These are phyloP conservation scores for Phthorimaea operculella DNA, from an alignment of 1,140 invertebrate species.

Conservation along the genomic window DNA sequence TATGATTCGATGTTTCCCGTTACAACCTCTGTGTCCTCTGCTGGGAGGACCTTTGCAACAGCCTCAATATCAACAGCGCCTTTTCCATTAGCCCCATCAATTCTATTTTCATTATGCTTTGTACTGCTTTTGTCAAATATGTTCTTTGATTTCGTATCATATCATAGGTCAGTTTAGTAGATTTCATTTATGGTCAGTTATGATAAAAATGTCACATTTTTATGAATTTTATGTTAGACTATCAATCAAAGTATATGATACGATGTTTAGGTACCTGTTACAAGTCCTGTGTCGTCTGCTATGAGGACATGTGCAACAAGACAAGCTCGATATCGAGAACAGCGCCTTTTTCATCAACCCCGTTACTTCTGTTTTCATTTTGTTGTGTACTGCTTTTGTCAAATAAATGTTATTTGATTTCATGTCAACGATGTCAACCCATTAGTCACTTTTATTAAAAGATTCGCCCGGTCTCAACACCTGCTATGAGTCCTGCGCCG, in stretches of 20 bases:
- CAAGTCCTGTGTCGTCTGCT: conserved; percentile 35
- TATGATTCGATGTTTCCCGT: too few species aligned
- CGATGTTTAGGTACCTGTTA: too few species aligned
- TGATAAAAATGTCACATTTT: too few species aligned
- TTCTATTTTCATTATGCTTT: conserved; percentile 3
- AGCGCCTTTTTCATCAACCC: conserved; percentile 19
- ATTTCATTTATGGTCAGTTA: too few species aligned
- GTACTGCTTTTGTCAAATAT: conserved; percentile 15
- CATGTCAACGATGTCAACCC: too few species aligned
- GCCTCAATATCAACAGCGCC: conserved; percentile 13
- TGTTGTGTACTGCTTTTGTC: conserved; percentile 10
- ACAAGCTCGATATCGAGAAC: conserved; percentile 10
- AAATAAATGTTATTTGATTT: conserved; percentile 12
- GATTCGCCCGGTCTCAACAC: too few species aligned
- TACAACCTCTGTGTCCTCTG: conserved; percentile 38
- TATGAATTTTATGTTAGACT: too few species aligned
- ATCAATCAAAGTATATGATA: too few species aligned
- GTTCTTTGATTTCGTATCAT: too few species aligned
- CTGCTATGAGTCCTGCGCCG: conserved; percentile 33
- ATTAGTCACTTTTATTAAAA: too few species aligned
- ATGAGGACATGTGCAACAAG: conserved; percentile 41
- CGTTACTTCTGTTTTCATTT: conserved; percentile 8
- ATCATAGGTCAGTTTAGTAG: too few species aligned
- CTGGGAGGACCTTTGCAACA: conserved; percentile 37
- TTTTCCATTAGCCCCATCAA: conserved; percentile 13